Evolutionary conservation across 2,888 invertebrate genomes (phyloP).

Genomic region (Trachelus troglodyta): DNA sequence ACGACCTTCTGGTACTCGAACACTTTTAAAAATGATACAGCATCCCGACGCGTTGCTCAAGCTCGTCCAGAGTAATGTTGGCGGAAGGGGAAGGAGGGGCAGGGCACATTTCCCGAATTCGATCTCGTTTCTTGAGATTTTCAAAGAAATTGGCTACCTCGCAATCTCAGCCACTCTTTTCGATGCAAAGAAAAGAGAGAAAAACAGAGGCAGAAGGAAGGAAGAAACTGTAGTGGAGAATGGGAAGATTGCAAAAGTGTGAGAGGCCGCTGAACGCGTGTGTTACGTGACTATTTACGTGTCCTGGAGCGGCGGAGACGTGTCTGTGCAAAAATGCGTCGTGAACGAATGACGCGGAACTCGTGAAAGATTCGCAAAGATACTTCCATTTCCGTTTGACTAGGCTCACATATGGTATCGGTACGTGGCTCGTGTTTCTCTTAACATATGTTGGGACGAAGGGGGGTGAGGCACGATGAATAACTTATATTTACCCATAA

Average conservation of each 20-base stretch:
- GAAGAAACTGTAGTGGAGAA: neutral
- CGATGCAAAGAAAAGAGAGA: conserved; percentile 2
- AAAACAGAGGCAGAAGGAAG: neutral
- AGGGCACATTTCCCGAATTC: neutral
- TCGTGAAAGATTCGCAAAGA: conserved; percentile 47
- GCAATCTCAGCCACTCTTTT: conserved; percentile 12
- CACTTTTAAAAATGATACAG: neutral
- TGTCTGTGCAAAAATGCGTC: neutral
- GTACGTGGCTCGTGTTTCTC: conserved; percentile 13
- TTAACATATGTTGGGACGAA: conserved; percentile 28
- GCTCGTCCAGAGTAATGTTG: neutral
- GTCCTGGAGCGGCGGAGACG: neutral
- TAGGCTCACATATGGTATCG: conserved; percentile 53
- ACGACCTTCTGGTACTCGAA: neutral
- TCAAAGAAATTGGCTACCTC: conserved; percentile 17
- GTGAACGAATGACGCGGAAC: neutral
- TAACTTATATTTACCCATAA: conserved; percentile 58
- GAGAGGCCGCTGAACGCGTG: neutral
- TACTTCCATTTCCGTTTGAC: conserved; percentile 51
- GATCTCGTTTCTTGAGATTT: neutral
- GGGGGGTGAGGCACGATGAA: conserved; percentile 46
- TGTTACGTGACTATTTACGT: neutral
- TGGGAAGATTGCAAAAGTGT: neutral
- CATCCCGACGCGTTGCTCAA: conserved; percentile 8
- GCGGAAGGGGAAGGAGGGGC: no score